Conservation (phyloP, 2,113 vertebrate species). For the Eretmochelys imbricata region DNA sequence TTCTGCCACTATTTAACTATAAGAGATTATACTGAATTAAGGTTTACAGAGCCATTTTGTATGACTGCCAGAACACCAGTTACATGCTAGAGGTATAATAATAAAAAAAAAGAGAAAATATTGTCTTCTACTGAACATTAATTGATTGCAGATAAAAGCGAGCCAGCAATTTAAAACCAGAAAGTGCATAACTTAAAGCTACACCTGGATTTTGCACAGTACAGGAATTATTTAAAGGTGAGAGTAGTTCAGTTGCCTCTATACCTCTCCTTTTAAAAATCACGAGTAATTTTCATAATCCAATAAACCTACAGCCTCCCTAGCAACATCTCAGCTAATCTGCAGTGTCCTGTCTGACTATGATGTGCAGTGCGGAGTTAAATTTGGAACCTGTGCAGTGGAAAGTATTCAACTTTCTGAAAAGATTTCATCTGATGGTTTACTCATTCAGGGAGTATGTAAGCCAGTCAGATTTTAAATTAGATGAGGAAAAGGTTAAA, state of each 20-base stretch:
- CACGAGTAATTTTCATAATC: conserved; percentile 16
- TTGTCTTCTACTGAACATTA: neutral
- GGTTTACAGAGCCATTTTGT: neutral
- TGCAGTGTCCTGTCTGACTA: neutral
- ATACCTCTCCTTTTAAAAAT: neutral
- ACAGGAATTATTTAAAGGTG: conserved; percentile 3
- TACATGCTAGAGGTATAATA: neutral
- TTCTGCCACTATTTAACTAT: neutral
- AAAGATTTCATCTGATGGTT: neutral
- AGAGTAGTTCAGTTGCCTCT: neutral
- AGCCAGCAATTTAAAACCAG: neutral
- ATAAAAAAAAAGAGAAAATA: neutral
- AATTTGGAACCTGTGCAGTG: neutral
- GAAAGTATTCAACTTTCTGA: neutral
- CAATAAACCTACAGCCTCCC: neutral
- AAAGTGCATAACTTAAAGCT: neutral
- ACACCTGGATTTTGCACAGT: neutral
- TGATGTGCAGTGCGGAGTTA: neutral
- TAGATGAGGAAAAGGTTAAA: conserved; percentile 5
- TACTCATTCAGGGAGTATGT: neutral
- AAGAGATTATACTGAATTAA: too few species aligned
- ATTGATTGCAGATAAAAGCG: neutral
- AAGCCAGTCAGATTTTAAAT: neutral
- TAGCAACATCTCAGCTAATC: neutral
- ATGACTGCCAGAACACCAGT: neutral